Conservation (phyloP, 2,888 invertebrate genomes). For the Apamea sordens region DNA sequence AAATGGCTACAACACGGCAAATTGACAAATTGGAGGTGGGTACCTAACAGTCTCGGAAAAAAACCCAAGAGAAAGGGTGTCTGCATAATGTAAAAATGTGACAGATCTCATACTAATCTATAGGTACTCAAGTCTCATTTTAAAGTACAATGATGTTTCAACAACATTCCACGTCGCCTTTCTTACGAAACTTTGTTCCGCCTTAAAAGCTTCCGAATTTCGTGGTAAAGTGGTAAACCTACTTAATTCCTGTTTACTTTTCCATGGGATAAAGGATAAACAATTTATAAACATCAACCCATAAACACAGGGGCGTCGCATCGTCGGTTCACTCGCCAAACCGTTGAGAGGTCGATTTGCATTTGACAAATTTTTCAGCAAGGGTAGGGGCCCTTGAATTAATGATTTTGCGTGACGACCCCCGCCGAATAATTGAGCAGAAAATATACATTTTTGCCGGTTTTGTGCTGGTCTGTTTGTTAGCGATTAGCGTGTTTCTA, state of each 20-base stretch:
- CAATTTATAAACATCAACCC: conserved; percentile 57
- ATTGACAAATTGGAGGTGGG: no score
- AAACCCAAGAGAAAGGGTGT: not conserved
- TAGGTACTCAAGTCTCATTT: not conserved
- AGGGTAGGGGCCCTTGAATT: conserved; percentile 69
- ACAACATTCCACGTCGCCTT: not conserved
- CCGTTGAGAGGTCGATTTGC: conserved; percentile 71
- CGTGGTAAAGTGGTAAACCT: conserved; percentile 10
- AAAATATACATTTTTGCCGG: conserved; percentile 75
- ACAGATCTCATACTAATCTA: not conserved
- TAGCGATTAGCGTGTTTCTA: conserved; percentile 52
- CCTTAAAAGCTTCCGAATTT: conserved; percentile 1
- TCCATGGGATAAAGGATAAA: conserved; percentile 36
- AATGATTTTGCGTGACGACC: conserved; percentile 76
- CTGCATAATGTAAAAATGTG: not conserved
- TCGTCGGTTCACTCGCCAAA: conserved; percentile 51
- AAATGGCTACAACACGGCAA: not conserved
- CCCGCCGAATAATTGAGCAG: conserved; percentile 75
- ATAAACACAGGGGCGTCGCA: conserved; percentile 40
- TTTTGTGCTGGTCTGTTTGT: conserved; percentile 45
- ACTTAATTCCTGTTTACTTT: conserved; percentile 31
- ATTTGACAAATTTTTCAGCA: conserved; percentile 73
- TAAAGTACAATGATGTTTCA: not conserved
- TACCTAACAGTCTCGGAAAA: not conserved
- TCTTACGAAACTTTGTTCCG: not conserved